Percentiles rank a stretch among this genome's conserved stretches.
Conservation (phyloP, 2,888 invertebrate genomes). For the Diploptera punctata region DNA sequence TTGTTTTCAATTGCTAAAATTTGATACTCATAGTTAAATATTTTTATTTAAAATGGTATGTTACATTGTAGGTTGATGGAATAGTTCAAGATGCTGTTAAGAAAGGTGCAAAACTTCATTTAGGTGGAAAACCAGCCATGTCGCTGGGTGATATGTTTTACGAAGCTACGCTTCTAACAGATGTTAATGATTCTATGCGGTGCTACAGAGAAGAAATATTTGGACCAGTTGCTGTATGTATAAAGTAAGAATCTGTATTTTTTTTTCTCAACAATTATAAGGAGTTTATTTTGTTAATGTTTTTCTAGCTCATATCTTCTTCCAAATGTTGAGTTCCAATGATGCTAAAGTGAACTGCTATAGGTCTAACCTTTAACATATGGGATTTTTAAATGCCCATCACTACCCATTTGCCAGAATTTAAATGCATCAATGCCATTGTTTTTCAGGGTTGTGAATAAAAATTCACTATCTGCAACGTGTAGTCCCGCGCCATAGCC, state of each 20-base stretch:
- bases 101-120: constrained; percentile 80
- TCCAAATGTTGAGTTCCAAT: neutral
- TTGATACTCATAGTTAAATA: neutral
- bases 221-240: constrained; percentile 89
- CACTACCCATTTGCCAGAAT: too few species aligned
- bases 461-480: too few species aligned
- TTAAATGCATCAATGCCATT: too few species aligned
- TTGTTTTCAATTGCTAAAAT: neutral
- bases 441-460: too few species aligned
- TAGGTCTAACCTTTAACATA: too few species aligned
- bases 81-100: constrained; percentile 85
- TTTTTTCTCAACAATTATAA: too few species aligned
- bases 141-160: constrained; percentile 80
- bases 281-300: neutral
- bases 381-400: too few species aligned
- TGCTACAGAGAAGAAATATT: constrained; percentile 92
- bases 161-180: constrained; percentile 86
- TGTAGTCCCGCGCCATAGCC: too few species aligned
- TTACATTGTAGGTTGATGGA: constrained; percentile 60
- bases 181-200: constrained; percentile 80
- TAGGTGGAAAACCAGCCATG: constrained; percentile 75
- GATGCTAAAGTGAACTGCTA: neutral
- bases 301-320: neutral
- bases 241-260: constrained; percentile 62
- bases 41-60: too few species aligned